phyloP scores from a whole-genome alignment of 2,888 invertebrate species.

The Holacanthella duospinosa region DNA sequence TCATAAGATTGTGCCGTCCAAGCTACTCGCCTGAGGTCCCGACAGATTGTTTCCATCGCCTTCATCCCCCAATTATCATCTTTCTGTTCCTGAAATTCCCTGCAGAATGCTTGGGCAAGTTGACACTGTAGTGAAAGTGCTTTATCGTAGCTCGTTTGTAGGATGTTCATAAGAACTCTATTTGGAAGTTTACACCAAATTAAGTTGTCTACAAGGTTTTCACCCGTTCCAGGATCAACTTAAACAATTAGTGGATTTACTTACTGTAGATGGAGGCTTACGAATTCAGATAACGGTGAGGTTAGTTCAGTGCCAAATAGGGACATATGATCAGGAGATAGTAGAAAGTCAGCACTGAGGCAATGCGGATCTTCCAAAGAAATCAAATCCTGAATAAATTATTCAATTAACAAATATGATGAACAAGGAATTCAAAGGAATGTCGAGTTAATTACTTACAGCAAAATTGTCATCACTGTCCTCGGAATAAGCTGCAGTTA shows the following conservation, averaged over 20 bases:
- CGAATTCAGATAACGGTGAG: conserved; percentile 63
- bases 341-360: conserved; percentile 55
- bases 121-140: conserved; percentile 70
- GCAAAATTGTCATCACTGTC: conserved; percentile 54
- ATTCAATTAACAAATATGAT: conserved; percentile 24
- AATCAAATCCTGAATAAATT: conserved; percentile 39
- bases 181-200: too few species aligned
- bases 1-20: conserved; percentile 59
- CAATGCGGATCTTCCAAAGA: conserved; percentile 56
- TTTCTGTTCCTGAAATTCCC: conserved; percentile 71
- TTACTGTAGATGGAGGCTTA: conserved; percentile 63
- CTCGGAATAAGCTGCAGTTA: conserved; percentile 53
- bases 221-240: too few species aligned
- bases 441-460: conserved; percentile 16
- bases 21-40: conserved; percentile 77
- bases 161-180: conserved; percentile 50
- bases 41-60: conserved; percentile 76
- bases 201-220: conserved; percentile 2
- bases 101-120: conserved; percentile 66
- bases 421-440: conserved; percentile 8
- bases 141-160: conserved; percentile 46
- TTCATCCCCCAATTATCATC: conserved; percentile 97
- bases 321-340: conserved; percentile 56
- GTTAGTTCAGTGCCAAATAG: conserved; percentile 59
- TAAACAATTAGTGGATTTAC: too few species aligned